phyloP scores from a whole-genome alignment of 2,797 vertebrate genomes.

The Anomalospiza imberbis region DNA sequence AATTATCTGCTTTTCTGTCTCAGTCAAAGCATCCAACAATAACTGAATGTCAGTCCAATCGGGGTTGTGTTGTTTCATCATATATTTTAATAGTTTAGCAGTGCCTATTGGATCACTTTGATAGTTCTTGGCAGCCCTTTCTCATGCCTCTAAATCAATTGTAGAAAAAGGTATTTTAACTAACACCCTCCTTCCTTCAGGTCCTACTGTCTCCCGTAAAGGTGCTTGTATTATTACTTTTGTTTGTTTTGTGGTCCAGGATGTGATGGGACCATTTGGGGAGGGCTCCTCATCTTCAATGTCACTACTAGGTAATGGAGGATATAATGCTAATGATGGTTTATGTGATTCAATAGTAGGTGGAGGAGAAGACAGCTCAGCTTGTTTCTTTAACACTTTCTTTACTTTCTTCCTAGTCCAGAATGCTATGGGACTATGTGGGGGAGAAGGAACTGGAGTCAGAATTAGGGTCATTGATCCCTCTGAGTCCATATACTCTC shows the following conservation, averaged over 20 bases:
- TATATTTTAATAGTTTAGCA: too few relatives aligned
- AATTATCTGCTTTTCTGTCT: too few relatives aligned
- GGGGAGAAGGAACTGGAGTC: background rate
- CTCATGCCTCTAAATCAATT: too few relatives aligned
- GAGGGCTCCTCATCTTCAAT: background rate
- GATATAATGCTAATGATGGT: background rate
- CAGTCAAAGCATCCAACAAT: too few relatives aligned
- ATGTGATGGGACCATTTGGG: background rate
- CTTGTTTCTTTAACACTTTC: background rate
- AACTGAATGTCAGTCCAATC: too few relatives aligned
- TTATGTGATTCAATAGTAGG: background rate
- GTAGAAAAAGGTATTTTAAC: too few relatives aligned
- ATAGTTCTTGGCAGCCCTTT: too few relatives aligned
- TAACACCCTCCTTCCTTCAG: too few relatives aligned
- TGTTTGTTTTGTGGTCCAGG: background rate
- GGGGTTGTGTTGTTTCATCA: too few relatives aligned
- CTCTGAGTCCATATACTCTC: background rate
- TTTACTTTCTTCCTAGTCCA: background rate
- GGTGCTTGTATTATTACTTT: background rate
- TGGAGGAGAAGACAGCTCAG: background rate
- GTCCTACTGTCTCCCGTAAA: background rate
- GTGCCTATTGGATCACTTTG: too few relatives aligned
- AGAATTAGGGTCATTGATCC: background rate
- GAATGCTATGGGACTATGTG: background rate
- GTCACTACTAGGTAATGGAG: background rate